Conservation (phyloP, 2,888 invertebrate genomes). For the Xanthorhoe spadicearia region DNA sequence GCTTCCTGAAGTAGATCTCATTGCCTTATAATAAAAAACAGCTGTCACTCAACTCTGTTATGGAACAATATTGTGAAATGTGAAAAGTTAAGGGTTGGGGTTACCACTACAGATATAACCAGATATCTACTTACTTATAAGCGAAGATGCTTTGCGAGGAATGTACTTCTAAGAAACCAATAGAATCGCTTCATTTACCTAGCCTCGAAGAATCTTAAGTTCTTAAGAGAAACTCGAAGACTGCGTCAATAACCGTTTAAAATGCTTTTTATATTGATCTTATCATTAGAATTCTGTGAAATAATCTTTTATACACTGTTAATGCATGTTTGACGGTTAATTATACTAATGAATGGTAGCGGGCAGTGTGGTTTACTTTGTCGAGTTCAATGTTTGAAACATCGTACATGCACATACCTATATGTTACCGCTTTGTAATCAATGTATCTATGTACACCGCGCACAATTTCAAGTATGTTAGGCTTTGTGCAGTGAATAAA, state of each 20-base stretch:
- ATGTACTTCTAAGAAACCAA: too few species aligned
- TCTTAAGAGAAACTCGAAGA: too few species aligned
- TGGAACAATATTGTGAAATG: too few species aligned
- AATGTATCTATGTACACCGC: constrained; percentile 9
- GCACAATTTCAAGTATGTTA: constrained; percentile 5
- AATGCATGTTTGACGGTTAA: constrained; percentile 60
- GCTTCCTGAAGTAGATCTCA: neutral
- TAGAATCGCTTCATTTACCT: too few species aligned
- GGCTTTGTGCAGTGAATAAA: constrained; percentile 18
- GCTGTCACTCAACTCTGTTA: too few species aligned
- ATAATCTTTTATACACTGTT: constrained; percentile 30
- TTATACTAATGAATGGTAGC: constrained; percentile 69
- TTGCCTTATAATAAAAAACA: too few species aligned
- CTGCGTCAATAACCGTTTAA: too few species aligned
- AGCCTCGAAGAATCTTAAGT: too few species aligned
- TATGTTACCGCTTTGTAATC: constrained; percentile 4
- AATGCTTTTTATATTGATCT: constrained; percentile 6
- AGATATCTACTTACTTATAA: too few species aligned
- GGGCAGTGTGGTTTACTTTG: constrained; percentile 61
- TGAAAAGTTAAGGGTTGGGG: too few species aligned
- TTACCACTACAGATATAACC: too few species aligned
- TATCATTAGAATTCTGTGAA: neutral
- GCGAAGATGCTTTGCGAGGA: too few species aligned
- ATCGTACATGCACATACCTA: constrained; percentile 6
- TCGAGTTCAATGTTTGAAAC: constrained; percentile 49